phyloP scores from a whole-genome alignment of 1,140 invertebrate species.

The Latrodectus geometricus region DNA sequence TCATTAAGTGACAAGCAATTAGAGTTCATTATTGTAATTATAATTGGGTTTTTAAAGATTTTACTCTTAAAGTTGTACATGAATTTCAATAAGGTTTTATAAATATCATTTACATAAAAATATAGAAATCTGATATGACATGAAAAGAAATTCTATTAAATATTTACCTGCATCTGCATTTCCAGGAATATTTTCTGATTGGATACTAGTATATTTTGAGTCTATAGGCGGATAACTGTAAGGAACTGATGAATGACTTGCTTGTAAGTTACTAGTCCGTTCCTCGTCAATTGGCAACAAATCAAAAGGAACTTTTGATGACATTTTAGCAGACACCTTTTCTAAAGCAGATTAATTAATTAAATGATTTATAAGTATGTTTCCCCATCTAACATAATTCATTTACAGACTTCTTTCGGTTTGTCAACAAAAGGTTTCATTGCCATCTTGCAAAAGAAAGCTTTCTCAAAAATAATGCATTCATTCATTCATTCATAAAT shows the following conservation, averaged over 20 bases:
- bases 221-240: not conserved
- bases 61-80: no score
- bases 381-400: no score
- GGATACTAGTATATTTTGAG: not conserved
- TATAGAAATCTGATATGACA: not conserved
- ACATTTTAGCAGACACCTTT: constrained; percentile 10
- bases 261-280: not conserved
- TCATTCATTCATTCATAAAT: no score
- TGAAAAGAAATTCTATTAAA: not conserved
- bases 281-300: constrained; percentile 31
- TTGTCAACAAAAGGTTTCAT: not conserved
- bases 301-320: constrained; percentile 38
- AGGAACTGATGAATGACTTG: not conserved
- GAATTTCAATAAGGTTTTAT: not conserved
- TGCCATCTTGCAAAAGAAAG: not conserved
- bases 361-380: no score
- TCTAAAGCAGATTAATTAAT: no score
- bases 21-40: no score
- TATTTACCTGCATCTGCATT: constrained; percentile 35
- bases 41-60: no score
- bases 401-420: not conserved
- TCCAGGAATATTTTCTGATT: constrained; percentile 5
- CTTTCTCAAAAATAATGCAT: no score
- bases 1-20: no score
- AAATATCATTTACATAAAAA: not conserved